Percentiles rank a stretch among this genome's conserved stretches.
These are phyloP conservation scores for Apamea crenata DNA, from an alignment of 2,888 invertebrate species.

Conservation along the genomic window DNA sequence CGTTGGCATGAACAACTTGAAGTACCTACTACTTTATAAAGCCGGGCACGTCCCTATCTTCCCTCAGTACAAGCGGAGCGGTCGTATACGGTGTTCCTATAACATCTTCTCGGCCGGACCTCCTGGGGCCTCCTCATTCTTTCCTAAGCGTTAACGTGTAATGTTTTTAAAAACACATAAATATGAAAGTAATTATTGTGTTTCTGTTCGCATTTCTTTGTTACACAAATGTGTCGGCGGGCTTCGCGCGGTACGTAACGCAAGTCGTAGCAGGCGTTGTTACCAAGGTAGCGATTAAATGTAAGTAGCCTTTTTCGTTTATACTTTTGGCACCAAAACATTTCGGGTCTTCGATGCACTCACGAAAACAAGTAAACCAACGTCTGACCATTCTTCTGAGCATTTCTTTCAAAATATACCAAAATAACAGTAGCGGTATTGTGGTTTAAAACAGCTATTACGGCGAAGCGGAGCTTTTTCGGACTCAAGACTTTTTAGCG, in stretches of 20 bases:
- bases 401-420: no score
- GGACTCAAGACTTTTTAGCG: no score
- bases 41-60: background rate
- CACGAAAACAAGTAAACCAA: background rate
- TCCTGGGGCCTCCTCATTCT: background rate
- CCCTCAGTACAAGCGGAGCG: background rate
- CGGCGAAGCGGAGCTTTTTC: no score
- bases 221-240: background rate
- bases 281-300: background rate
- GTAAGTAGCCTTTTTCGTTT: slow-evolving; percentile 4
- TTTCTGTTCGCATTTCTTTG: background rate
- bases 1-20: no score
- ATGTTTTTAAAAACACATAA: background rate
- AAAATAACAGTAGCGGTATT: no score
- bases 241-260: background rate
- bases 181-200: slow-evolving; percentile 15
- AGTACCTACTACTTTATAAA: no score
- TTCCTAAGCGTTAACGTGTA: background rate
- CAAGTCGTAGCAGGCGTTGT: background rate
- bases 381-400: no score
- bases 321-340: background rate
- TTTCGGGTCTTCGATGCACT: background rate
- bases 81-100: background rate
- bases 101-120: no score
- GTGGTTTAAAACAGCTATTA: no score